Conservation (phyloP, 2,797 vertebrate species). For the Falco berigora region DNA sequence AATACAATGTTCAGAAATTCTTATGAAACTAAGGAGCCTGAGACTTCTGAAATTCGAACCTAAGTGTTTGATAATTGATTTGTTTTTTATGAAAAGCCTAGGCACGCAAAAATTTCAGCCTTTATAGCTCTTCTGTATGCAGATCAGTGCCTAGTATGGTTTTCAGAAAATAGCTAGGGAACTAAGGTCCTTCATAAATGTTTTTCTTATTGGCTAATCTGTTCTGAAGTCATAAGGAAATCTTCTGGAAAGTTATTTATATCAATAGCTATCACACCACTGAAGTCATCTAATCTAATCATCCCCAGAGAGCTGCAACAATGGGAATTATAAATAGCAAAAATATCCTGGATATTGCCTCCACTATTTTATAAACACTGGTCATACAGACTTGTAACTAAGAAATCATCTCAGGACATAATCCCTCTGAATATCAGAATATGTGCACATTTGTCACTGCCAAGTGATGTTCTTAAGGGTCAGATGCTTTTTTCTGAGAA, state of each 20-base stretch:
- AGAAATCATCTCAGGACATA: not conserved
- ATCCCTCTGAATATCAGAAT: not conserved
- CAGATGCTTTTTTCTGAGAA: not conserved
- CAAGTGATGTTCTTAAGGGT: not conserved
- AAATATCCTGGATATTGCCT: constrained; percentile 31
- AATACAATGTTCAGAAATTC: not conserved
- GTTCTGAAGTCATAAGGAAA: constrained; percentile 18
- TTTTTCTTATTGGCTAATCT: not conserved
- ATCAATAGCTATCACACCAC: constrained; percentile 25
- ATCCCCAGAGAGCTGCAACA: constrained; percentile 23
- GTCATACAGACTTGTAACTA: not conserved
- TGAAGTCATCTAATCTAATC: not conserved
- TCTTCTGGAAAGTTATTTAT: constrained; percentile 41
- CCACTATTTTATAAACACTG: constrained; percentile 19
- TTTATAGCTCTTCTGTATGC: not conserved
- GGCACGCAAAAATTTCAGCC: not conserved
- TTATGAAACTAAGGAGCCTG: not conserved
- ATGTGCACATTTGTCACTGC: not conserved
- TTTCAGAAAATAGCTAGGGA: not conserved
- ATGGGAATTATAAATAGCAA: constrained; percentile 49
- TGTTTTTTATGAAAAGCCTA: not conserved
- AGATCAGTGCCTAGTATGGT: not conserved
- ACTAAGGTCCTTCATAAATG: not conserved
- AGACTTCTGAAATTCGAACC: not conserved
- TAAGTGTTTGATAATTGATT: not conserved